Base-by-base conservation (phyloP, 2,797 vertebrate genomes). In the Tragopan temminckii region DNA sequence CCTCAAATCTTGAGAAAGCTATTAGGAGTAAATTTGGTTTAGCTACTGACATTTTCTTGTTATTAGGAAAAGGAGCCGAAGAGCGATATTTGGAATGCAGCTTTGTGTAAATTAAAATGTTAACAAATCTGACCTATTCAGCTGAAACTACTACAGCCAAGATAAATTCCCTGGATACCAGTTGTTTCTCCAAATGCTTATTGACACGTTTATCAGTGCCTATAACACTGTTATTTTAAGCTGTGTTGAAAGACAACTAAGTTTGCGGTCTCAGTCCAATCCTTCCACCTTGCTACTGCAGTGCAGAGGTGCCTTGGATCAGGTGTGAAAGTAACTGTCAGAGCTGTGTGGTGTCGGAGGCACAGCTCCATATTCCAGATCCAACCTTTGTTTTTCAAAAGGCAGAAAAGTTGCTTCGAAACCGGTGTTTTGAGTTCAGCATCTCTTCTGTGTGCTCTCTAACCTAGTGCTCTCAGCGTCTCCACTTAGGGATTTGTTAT, bases 101-200 rank as follows among this genome's bases (percentile, higher is more conserved):
- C 96, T 96, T 93, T 94, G 88, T 91, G 81, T 92, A 92, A 94
- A 95, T 95, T 90, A 94, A 95, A 93, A 96, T 94, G 94, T 96
- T 96, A 97, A 94, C 90, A 97, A 93, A 95, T 94, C 84, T 97
- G 95, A 95, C 94, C 92, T 96, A 93, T 96, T 95, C 93, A 85
- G 76, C 84, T 90, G 80, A 95, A 96, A 87, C 89, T 88, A 29
- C 79, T 89, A 79, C 90, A 92, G 95, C 94, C 57, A 91, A 89
- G 90, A 97, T 95, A 92, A 91, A 96, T 95, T 95, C 95, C 93
- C 95, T 70, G 92, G 94, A 72, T 89, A 85, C 72, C 70, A 80
- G 90, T 90, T 89, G 91, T 88, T 94, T 85, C 85, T 94, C 90
- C 59, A 76, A 72, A 92, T 84, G 80, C 82, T 80, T 97, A 95